A percentile compares a stretch with the other conserved stretches of the same genome.
phyloP scores from a whole-genome alignment of 2,888 invertebrate species.

The Zeuzera pyrina region DNA sequence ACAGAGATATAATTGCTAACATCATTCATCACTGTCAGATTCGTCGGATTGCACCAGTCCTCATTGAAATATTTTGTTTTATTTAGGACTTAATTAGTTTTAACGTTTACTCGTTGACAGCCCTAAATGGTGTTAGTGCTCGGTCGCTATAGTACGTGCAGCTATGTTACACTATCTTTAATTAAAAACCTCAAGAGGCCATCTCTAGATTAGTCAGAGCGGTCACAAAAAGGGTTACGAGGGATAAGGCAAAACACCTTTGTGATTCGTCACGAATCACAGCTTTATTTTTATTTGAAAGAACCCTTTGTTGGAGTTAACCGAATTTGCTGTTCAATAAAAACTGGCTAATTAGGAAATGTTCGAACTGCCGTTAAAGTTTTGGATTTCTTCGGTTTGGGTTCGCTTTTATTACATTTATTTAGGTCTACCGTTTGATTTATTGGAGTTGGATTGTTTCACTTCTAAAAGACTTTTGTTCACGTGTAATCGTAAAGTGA shows the following conservation, averaged over 20 bases:
- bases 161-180: conserved; percentile 67
- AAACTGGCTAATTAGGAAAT: conserved; percentile 69
- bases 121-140: conserved; percentile 31
- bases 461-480: too few relatives aligned
- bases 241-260: conserved; percentile 62
- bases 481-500: too few relatives aligned
- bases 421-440: neutral
- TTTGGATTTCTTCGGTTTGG: conserved; percentile 34
- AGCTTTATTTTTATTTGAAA: conserved; percentile 66
- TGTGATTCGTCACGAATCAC: conserved; percentile 67
- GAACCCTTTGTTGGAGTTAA: conserved; percentile 65
- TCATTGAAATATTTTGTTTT: conserved; percentile 25
- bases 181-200: conserved; percentile 61
- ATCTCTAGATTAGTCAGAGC: conserved; percentile 64
- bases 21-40: conserved; percentile 28
- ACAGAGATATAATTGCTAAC: conserved; percentile 16
- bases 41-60: conserved; percentile 19
- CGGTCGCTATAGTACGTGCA: conserved; percentile 46
- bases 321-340: conserved; percentile 68
- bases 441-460: too few relatives aligned
- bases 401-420: neutral
- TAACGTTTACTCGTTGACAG: conserved; percentile 23
- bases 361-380: conserved; percentile 55
- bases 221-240: conserved; percentile 65
- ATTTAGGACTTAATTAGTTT: conserved; percentile 24